phyloP scores from a whole-genome alignment of 2,113 vertebrate species.

The Tamias sibiricus region DNA sequence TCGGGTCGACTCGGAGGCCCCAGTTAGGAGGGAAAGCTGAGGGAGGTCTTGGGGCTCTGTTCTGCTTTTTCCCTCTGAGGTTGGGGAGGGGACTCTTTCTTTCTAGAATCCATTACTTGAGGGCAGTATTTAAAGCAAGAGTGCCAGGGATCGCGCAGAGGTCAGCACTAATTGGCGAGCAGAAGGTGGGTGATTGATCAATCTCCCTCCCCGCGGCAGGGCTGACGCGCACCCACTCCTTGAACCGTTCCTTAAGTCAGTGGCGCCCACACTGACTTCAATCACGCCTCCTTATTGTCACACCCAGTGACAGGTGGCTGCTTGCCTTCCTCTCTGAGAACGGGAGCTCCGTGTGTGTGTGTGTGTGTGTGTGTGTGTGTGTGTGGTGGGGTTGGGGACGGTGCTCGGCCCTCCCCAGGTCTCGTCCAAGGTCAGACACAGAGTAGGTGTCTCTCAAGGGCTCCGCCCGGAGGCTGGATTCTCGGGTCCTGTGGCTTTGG shows the following conservation, averaged over 20 bases:
- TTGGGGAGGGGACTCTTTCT: slow-evolving; percentile 16
- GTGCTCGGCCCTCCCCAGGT: not conserved
- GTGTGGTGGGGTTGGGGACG: no score
- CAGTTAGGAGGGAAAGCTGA: slow-evolving; percentile 31
- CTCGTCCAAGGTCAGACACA: not conserved
- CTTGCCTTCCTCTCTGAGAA: not conserved
- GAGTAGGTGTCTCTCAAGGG: not conserved
- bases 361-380: no score
- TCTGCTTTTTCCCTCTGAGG: slow-evolving; percentile 44
- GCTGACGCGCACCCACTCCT: not conserved
- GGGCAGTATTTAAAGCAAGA: slow-evolving; percentile 52
- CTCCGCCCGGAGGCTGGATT: not conserved
- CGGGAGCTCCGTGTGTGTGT: not conserved
- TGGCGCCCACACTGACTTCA: not conserved
- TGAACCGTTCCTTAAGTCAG: not conserved
- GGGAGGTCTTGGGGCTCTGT: slow-evolving; percentile 27
- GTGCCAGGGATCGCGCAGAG: slow-evolving; percentile 48
- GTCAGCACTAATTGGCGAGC: slow-evolving; percentile 45
- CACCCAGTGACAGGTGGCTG: not conserved
- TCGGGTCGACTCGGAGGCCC: slow-evolving; percentile 63
- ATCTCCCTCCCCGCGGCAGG: not conserved
- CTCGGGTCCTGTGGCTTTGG: not conserved
- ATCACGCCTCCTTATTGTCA: not conserved
- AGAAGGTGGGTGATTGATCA: slow-evolving; percentile 30
- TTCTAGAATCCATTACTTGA: slow-evolving; percentile 61